phyloP scores from a whole-genome alignment of 2,113 vertebrate species.

The Penelope pileata region DNA sequence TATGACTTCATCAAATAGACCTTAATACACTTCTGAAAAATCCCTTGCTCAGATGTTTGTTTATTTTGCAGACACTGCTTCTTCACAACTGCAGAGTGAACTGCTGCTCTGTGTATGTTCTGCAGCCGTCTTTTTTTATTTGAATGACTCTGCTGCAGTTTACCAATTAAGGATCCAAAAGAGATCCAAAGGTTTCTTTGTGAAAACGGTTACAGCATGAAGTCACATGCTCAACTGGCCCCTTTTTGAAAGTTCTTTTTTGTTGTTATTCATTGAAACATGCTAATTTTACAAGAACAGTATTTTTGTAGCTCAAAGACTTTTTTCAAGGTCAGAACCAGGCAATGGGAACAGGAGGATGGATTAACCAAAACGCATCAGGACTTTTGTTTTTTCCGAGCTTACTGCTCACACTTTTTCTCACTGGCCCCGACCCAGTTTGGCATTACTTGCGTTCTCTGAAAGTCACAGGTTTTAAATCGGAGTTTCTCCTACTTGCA shows the following conservation, averaged over 20 bases:
- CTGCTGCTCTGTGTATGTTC: not conserved
- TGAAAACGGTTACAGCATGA: conserved; percentile 49
- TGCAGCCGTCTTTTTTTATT: conserved; percentile 20
- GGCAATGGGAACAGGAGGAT: not conserved
- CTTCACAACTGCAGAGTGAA: not conserved
- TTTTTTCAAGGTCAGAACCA: conserved; percentile 24
- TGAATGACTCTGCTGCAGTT: conserved; percentile 54
- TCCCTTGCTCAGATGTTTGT: not conserved
- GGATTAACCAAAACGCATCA: not conserved
- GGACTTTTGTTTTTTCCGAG: not conserved
- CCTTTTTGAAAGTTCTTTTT: not conserved
- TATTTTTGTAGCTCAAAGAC: not conserved
- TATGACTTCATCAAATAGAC: not conserved
- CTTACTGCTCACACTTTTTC: not conserved
- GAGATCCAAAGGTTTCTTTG: conserved; percentile 43
- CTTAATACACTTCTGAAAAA: not conserved
- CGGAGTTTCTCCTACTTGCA: not conserved
- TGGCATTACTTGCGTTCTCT: not conserved
- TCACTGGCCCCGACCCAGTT: not conserved
- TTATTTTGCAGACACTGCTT: not conserved
- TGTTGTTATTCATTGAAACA: conserved; percentile 5
- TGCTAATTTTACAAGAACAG: conserved; percentile 31
- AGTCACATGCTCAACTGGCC: not conserved
- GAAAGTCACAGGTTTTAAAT: not conserved
- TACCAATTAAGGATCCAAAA: conserved; percentile 58